Base-by-base conservation (phyloP, 37 sponge, comb jelly and placozoan species). In the Ephydatia muelleri region DNA sequence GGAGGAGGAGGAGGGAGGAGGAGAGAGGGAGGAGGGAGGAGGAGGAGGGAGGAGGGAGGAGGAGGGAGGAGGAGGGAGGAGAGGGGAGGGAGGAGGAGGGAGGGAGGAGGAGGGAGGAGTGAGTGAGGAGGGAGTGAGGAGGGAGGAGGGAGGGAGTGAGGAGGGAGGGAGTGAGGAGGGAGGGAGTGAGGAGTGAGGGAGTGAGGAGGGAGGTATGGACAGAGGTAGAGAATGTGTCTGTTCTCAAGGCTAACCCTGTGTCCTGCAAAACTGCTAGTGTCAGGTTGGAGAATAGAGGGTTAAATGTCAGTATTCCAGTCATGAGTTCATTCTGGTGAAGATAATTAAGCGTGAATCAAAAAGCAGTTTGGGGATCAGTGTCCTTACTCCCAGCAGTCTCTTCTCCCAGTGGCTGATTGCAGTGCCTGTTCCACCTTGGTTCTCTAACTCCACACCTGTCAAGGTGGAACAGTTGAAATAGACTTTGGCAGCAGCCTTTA, bases 321-420 rank as follows among this genome's bases (percentile, higher is more conserved):
- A 94, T 91, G 35, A 89, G 87, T 36, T 94, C 95, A 86, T 94
- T 91, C 95, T 94, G 73, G 16, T 57, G 57, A n/a, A n/a, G 57
- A 57, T 5, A 57, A 57, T 57, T 57, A 57, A 43, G 6, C n/a
- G 57, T 11, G 0, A 71, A 33, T 9, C 72, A 30, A 0, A 1
- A 1, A 71, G 32, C 25, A 21, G 32, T 71, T 13, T 71, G 29
- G 22, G 37, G 28, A 26, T 16, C 23, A 80, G 39, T 49, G 5
- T 30, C 3, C 75, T 82, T 33, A 93, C 93, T 39, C 85, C 92
- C 23, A 91, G 67, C 26, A 91, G 73, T 43, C 96, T 89, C 85
- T 89, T 87, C 84, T 95, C 96, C 91, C 92, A 95, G 82, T 95
- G 96, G 36, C 74, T 83, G 37, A 87, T 33, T 0, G 30, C 57